Base-by-base conservation (phyloP, 2,113 vertebrate species). In the Spilogale gracilis region DNA sequence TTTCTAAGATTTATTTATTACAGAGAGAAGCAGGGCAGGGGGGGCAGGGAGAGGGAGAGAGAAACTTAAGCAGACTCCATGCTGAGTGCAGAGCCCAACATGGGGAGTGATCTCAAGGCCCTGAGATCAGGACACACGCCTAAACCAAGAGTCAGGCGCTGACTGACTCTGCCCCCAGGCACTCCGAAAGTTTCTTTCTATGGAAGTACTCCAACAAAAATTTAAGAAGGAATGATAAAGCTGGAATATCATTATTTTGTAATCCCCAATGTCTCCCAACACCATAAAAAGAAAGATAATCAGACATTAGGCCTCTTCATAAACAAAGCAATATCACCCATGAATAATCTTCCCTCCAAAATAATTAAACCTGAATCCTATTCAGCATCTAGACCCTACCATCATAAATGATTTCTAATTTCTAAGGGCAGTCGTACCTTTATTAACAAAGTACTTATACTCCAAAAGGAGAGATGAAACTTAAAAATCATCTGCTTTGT, bases 161-260 rank as follows among this genome's bases (percentile, higher is more conserved):
- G n/a, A 67, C 65, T n/a, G 14, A 67, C 65, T 67, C 30, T 67
- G 65, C 30, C 65, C 30, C 65, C 32, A n/a, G 65, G 32, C n/a
- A 13, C 32, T 69, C 8, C 1, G 63, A 38, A 91, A 58, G 23
- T 38, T 54, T 48, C 4, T 43, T 81, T 92, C 52, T 48, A 76
- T 13, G n/a, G 10, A 96, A 52, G 4, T 45, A 93, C 80, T 73
- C n/a, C 63, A 96, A 97, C 60, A 92, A 71, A 86, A 95, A 74
- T 14, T 38, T 30, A 92, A 96, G 54, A 87, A 45, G 17, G 45
- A 86, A 91, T 25, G 79, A 71, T 13, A 84, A 74, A 88, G 61
- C 5, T 93, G 27, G 17, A 91, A 23, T 81, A 86, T 13, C 52
- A 87, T 30, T 74, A 63, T 78, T 82, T 79, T 71, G 23, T 92